phyloP scores from a whole-genome alignment of 2,888 invertebrate genomes.

The Xestia rhomboidea region DNA sequence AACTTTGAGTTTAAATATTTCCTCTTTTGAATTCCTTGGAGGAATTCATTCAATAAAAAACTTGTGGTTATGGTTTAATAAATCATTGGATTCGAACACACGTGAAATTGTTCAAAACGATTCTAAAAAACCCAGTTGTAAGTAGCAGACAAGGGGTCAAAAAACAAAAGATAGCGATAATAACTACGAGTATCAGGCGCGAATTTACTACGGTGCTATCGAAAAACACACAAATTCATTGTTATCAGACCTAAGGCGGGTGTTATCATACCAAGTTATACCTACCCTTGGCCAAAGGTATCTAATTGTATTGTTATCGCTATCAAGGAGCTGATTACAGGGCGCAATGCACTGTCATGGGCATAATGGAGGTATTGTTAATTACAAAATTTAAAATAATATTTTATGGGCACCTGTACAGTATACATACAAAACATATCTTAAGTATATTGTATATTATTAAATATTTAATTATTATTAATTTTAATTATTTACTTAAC shows the following conservation, averaged over 20 bases:
- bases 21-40: too few species aligned
- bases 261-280: background rate
- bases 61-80: too few species aligned
- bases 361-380: background rate
- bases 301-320: slow-evolving; percentile 1
- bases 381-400: background rate
- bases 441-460: too few species aligned
- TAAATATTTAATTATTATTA: too few species aligned
- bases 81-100: too few species aligned
- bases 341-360: slow-evolving; percentile 28
- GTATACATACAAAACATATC: too few species aligned
- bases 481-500: too few species aligned
- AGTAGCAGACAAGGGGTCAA: background rate
- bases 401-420: too few species aligned
- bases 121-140: background rate
- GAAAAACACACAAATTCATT: background rate
- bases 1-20: too few species aligned
- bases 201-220: slow-evolving; percentile 2
- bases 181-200: background rate
- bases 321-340: slow-evolving; percentile 16
- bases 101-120: too few species aligned
- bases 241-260: slow-evolving; percentile 8
- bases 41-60: too few species aligned
- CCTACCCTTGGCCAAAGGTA: background rate
- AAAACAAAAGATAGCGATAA: slow-evolving; percentile 7